These are phyloP conservation scores for Pteria penguin DNA, from an alignment of 2,888 invertebrate genomes.

Conservation along the genomic window DNA sequence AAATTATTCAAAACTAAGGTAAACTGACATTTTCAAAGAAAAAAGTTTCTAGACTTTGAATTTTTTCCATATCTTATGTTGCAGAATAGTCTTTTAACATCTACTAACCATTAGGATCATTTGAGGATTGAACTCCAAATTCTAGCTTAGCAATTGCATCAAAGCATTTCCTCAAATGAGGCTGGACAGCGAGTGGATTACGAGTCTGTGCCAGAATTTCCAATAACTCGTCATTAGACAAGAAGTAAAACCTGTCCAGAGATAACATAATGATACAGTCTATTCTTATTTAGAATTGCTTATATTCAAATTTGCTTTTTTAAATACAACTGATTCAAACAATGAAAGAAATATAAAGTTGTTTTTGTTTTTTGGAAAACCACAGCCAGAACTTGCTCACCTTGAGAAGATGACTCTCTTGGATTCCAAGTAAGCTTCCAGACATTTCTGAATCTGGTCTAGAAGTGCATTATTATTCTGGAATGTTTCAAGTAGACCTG, in stretches of 20 bases:
- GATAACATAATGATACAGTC: no score
- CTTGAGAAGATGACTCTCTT: constrained; percentile 91
- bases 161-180: constrained; percentile 93
- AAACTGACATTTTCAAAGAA: no score
- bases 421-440: constrained; percentile 93
- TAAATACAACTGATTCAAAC: no score
- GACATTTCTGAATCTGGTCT: constrained; percentile 93
- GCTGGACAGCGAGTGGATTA: constrained; percentile 92
- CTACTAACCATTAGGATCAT: constrained; percentile 65
- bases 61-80: no score
- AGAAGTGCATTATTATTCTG: constrained; percentile 85
- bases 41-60: no score
- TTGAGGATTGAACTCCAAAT: constrained; percentile 72
- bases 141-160: constrained; percentile 80
- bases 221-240: constrained; percentile 93
- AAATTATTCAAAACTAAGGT: no score
- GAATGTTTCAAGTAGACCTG: constrained; percentile 80
- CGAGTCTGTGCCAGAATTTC: constrained; percentile 94
- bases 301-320: no score
- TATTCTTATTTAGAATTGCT: no score
- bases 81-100: no score
- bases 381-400: no score
- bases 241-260: constrained; percentile 87
- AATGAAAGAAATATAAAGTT: no score
- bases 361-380: no score